Base-by-base conservation (phyloP, 2,888 invertebrate species). In the Agrotis ipsilon region DNA sequence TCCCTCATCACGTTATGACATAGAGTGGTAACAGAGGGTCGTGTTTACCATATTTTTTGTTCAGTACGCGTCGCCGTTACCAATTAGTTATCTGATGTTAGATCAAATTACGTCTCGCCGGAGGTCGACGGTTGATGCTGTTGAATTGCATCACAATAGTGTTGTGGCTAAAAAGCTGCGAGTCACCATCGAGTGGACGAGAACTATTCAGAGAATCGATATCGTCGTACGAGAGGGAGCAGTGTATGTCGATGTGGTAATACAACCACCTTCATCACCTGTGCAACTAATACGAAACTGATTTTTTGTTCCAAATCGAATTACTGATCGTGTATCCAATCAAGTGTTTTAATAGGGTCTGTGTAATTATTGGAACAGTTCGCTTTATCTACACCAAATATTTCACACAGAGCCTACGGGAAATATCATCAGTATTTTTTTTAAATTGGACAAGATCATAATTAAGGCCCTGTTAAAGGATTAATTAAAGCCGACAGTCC, bases 11-110 rank as follows among this genome's bases (percentile, higher is more conserved):
- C 67, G 78, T 80, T 81, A 75, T 86, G 86, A 84, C 84, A 75
- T 64, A 59, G 73, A 80, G 81, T 85, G 80, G 80, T 75, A 75
- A 81, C 68, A 72, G 73, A 80, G 77, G 78, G 74, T 86, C 81
- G 78, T 87, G 84, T 89, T 87, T 89, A 85, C 83, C 63, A 85
- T 86, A 82, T 87, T 91, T 92, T 91, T 90, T 89, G 87, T 88
- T 72, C 86, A 84, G 88, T 89, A 91, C 88, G 86, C 86, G 82
- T 89, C 79, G 87, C 91, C 91, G 90, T 92, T 90, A 92, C 90
- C 91, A 91, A 93, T 94, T 94, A 93, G 90, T 89, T 93, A 93
- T 92, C 91, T 79, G 83, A 87, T 88, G 87, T 89, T 87, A 88
- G 90, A 93, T 94, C 93, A 91, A 92, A 93, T 93, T 89, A 86